Evolutionary conservation across 2,113 vertebrate genomes (phyloP), one percentile per base, ranked within the genome.

Genomic region (Chionis minor): DNA sequence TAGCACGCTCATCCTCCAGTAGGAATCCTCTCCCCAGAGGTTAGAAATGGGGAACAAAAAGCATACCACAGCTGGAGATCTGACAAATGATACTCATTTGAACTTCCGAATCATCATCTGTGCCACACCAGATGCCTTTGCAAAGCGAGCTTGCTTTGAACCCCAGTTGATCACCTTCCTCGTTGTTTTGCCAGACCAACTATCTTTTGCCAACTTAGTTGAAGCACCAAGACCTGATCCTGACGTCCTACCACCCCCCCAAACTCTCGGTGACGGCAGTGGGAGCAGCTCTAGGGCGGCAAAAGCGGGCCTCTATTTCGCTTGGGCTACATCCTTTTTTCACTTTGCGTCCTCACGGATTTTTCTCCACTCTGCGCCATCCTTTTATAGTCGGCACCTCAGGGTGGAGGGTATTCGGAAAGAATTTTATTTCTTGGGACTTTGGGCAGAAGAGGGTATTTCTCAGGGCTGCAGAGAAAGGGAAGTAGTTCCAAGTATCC

Each of bases 21-120:
- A 86, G 38, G 71, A 94, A 80, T 92, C 45, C 55, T 85, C 62
- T 86, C 52, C 51, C 15, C 28, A 88, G 84, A 87, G 92, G 30
- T 84, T 91, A 52, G 74, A 85, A 92, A 73, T 1, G 12, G 35
- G 87, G 81, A 77, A 52, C n/a, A 94, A 81, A 80, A 72, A 77
- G 26, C 11, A 3, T 17, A 38, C 17, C 45, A 21, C 78, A 80
- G 74, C 47, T 85, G 62, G 49, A 86, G 54, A 80, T 12, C 74
- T 47, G 58, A 32, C 1, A 0, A 47, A 40, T 2, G 4, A 38
- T 32, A 52, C 33, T 38, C 28, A 8, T 55, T 12, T 14, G 32
- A 81, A 69, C 73, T 69, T 91, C 56, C 0, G 0, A 71, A 66
- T 30, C 40, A 59, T 19, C 17, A 33, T 8, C 58, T 21, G 16